Evolutionary conservation across 2,113 vertebrate genomes (phyloP).

Genomic region (Glaucomys volans): DNA sequence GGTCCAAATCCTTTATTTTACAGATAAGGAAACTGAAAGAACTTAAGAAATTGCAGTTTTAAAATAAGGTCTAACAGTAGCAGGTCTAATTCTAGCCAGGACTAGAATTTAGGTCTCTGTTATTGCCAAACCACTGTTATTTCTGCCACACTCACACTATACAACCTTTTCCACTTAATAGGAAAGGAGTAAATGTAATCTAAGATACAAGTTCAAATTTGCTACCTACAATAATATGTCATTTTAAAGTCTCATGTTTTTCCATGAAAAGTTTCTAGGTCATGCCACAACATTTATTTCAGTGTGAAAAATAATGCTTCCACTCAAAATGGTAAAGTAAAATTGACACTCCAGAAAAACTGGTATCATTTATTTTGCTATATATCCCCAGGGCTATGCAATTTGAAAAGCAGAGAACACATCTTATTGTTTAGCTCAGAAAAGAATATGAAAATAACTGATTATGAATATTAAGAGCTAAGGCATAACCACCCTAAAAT

Average conservation of each 20-base stretch:
- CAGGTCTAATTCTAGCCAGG: too few species aligned
- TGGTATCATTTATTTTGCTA: background rate
- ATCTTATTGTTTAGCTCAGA: constrained; percentile 30
- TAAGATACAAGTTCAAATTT: constrained; percentile 1
- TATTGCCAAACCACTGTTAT: background rate
- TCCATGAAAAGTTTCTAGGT: background rate
- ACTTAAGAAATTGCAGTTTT: background rate
- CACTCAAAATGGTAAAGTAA: constrained; percentile 4
- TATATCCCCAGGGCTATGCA: background rate
- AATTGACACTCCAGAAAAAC: constrained; percentile 44
- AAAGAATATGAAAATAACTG: constrained; percentile 20
- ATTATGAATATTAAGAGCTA: constrained; percentile 19
- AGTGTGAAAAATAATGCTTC: constrained; percentile 52
- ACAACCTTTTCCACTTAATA: background rate
- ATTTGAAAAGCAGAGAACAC: background rate
- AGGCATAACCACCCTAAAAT: constrained; percentile 11
- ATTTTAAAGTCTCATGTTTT: constrained; percentile 31
- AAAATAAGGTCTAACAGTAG: constrained; percentile 1
- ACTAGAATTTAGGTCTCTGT: background rate
- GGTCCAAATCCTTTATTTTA: background rate
- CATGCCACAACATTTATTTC: background rate
- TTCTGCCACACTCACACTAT: background rate
- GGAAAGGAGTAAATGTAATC: background rate
- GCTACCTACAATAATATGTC: background rate
- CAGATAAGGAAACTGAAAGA: background rate